Conservation (phyloP, 2,888 invertebrate species). For the Enoplolaimus lenunculus region DNA sequence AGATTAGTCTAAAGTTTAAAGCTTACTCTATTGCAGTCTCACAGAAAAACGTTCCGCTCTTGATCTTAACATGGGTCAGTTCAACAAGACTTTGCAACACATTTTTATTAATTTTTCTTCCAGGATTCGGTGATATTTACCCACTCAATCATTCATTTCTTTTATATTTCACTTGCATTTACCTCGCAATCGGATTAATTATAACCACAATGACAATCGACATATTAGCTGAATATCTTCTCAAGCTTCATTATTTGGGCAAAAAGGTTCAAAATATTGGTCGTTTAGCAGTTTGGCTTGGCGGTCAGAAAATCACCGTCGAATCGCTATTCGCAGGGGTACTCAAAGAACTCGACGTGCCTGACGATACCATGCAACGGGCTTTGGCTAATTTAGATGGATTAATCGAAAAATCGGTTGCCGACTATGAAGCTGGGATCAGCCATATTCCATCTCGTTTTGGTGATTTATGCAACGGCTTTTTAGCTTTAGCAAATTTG, state of each 20-base stretch:
- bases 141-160: background rate
- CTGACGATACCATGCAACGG: background rate
- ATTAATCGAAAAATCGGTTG: background rate
- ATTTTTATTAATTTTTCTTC: too few relatives aligned
- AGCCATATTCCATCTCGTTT: background rate
- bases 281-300: conserved; percentile 1
- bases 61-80: too few relatives aligned
- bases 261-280: background rate
- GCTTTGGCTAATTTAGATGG: conserved; percentile 13
- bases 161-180: background rate
- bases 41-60: too few relatives aligned
- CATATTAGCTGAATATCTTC: conserved; percentile 14
- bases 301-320: conserved; percentile 13
- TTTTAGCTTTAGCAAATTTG: too few relatives aligned
- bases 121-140: background rate
- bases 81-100: too few relatives aligned
- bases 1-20: too few relatives aligned
- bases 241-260: conserved; percentile 10
- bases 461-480: too few relatives aligned
- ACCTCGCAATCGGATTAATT: conserved; percentile 12
- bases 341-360: conserved; percentile 3
- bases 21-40: too few relatives aligned
- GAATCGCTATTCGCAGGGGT: conserved; percentile 14
- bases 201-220: conserved; percentile 16
- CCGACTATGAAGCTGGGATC: background rate